Evolutionary conservation across 1,140 invertebrate species (phyloP).

Genomic region (Geopemphigus sp.): DNA sequence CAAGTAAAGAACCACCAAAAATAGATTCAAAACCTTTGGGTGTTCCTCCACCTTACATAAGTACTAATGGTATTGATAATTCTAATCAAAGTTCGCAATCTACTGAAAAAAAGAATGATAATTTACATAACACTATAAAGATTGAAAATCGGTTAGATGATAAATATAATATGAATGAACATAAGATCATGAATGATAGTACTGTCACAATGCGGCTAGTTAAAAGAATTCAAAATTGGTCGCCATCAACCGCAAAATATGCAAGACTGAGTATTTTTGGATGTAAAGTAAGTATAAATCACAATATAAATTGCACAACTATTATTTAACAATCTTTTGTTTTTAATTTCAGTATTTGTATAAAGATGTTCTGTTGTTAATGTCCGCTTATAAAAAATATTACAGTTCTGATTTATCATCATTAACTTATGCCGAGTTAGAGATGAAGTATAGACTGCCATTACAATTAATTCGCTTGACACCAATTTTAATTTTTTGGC

Average conservation of each 20-base stretch:
- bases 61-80: constrained; percentile 16
- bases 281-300: constrained; percentile 20
- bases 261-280: constrained; percentile 46
- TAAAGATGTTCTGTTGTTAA: constrained; percentile 24
- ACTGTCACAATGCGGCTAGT: constrained; percentile 6
- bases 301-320: background rate
- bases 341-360: constrained; percentile 32
- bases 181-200: constrained; percentile 21
- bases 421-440: constrained; percentile 34
- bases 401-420: constrained; percentile 30
- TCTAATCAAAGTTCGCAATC: background rate
- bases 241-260: constrained; percentile 37
- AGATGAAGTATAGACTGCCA: constrained; percentile 31
- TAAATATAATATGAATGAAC: constrained; percentile 12
- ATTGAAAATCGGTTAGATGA: background rate
- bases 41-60: constrained; percentile 26
- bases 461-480: constrained; percentile 37
- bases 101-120: constrained; percentile 18
- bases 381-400: constrained; percentile 41
- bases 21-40: background rate
- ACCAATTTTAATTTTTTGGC: constrained; percentile 38
- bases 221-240: constrained; percentile 29
- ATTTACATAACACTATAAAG: background rate
- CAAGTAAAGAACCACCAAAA: constrained; percentile 27
- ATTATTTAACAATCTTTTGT: background rate